Conservation (phyloP, 2,888 invertebrate species). For the Hyposoter dolosus region DNA sequence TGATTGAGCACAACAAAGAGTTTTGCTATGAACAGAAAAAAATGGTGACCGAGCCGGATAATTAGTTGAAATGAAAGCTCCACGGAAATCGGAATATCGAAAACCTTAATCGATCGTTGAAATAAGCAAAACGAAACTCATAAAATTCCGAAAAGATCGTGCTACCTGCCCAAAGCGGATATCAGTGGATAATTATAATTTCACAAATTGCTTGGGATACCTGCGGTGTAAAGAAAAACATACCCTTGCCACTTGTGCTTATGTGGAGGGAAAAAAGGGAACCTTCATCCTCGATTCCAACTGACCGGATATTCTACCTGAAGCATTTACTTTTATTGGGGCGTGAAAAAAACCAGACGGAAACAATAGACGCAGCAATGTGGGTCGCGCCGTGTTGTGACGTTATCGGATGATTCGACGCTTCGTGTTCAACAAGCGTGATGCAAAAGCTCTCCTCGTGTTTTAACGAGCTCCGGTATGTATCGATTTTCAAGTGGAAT, state of each 20-base stretch:
- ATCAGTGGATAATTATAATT: neutral
- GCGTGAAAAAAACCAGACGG: neutral
- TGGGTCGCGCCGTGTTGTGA: conserved; percentile 1
- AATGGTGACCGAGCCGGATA: neutral
- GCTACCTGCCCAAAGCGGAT: neutral
- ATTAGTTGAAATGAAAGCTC: neutral
- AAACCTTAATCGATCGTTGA: too few species aligned
- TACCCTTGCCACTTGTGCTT: neutral
- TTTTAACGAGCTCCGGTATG: conserved; percentile 42
- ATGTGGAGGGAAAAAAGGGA: neutral
- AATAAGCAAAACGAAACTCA: neutral
- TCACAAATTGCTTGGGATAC: neutral
- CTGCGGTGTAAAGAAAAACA: neutral
- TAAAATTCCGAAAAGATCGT: neutral
- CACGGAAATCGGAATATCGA: neutral
- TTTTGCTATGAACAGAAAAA: neutral
- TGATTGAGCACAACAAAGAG: neutral
- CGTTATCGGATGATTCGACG: conserved; percentile 32
- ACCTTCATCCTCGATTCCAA: neutral
- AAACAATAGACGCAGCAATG: neutral
- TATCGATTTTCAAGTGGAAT: conserved; percentile 63
- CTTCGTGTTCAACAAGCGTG: conserved; percentile 51
- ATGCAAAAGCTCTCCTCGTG: conserved; percentile 47
- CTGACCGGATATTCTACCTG: neutral
- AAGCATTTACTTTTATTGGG: neutral